Evolutionary conservation across 2,113 vertebrate species (phyloP), one percentile per base, ranked within the genome.

Genomic region (Triplophysa siluroides): DNA sequence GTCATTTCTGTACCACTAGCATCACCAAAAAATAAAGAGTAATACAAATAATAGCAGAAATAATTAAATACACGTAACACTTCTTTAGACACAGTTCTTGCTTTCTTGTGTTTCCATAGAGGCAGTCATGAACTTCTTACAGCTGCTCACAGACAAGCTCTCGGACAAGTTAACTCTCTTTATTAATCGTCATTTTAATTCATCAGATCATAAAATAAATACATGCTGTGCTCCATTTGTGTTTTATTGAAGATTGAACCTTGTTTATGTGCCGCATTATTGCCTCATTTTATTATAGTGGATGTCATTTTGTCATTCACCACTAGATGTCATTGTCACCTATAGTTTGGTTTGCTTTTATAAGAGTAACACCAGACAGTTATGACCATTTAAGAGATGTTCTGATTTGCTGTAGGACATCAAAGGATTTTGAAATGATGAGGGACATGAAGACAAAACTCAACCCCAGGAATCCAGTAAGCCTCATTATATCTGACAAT

Each of bases 351-450:
- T 3, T 7, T 41, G 43, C 29, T 18, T 9, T 24, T 41, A 16
- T 38, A 56, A 13, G 2, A 3, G 4, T 21, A 23, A n/a, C 26
- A 19, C 8, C 14, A 38, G 8, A 16, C 33, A 50, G 9, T 11
- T 13, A 41, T 61, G 43, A 10, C 13, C 50, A 21, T 13, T 26
- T 14, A 54, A 72, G 9, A 1, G 19, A 65, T 80, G 12, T 19
- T 67, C 23, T 45, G 23, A 45, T 90, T 21, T 87, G 85, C 89
- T 88, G 63, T 88, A 99, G 98, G 90, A 94, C 95, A 64, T 72
- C 82, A 43, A 95, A 94, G 89, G 98, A 99, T 88, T 98, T 98
- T 84, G 88, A 93, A 79, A 98, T 98, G 94, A 96, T 99, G 93
- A 88, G 50, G 33, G 80, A 88, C 68, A 96, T 96, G 95, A 99